Evolutionary conservation across 2,113 vertebrate genomes (phyloP).

Genomic region (Thermophis baileyi): DNA sequence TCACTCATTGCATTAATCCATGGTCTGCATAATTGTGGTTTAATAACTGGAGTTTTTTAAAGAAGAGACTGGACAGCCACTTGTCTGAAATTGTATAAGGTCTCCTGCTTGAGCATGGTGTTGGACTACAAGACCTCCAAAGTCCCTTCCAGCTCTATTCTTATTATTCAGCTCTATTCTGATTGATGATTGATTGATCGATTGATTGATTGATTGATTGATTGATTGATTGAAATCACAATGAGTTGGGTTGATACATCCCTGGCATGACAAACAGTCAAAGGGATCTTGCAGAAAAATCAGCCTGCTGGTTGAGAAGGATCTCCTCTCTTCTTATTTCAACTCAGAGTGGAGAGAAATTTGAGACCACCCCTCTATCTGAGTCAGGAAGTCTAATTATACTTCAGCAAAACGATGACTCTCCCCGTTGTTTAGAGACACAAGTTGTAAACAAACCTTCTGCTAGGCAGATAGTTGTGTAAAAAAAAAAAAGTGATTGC

Average conservation of each 20-base stretch:
- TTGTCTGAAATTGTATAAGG: not conserved
- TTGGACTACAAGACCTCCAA: not conserved
- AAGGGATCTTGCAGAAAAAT: not conserved
- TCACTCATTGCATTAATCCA: not conserved
- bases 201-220: too few relatives aligned
- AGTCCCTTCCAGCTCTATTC: not conserved
- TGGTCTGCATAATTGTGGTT: not conserved
- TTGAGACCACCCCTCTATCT: not conserved
- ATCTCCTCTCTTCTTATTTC: not conserved
- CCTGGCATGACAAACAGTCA: not conserved
- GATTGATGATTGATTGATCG: not conserved
- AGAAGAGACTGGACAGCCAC: not conserved
- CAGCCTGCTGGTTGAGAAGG: too few relatives aligned
- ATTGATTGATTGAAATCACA: not conserved
- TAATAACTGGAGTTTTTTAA: not conserved
- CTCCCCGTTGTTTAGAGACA: slow-evolving; percentile 25
- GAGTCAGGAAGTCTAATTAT: slow-evolving; percentile 50
- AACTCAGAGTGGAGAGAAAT: not conserved
- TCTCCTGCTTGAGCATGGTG: not conserved
- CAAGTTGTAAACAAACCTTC: not conserved
- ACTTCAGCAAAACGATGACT: not conserved
- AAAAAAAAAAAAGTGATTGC: not conserved
- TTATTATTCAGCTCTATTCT: not conserved
- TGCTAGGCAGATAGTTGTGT: not conserved
- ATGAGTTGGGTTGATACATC: not conserved